Evolutionary conservation across 2,797 vertebrate species (phyloP).

Genomic region (Cossypha dichroa): DNA sequence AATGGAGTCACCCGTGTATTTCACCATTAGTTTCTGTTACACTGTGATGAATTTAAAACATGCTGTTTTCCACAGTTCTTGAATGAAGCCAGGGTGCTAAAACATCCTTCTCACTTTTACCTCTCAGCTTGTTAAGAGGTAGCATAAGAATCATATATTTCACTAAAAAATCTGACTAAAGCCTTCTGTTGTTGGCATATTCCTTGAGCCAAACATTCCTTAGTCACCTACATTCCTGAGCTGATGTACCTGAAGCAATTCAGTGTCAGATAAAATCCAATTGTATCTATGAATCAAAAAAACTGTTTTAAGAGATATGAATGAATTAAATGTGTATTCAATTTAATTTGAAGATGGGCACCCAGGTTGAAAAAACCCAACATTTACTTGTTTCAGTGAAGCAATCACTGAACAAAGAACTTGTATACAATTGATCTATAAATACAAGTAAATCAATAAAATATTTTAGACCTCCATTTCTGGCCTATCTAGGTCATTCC

Average conservation of each 20-base stretch:
- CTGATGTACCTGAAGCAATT: background rate
- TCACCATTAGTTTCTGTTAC: background rate
- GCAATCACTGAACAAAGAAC: background rate
- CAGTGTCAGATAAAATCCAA: background rate
- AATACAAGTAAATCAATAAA: constrained; percentile 61
- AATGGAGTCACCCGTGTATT: background rate
- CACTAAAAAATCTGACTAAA: background rate
- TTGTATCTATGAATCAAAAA: background rate
- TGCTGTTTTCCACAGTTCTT: background rate
- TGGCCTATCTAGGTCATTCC: constrained; percentile 20
- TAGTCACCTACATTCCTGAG: background rate
- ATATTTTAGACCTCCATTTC: constrained; percentile 49
- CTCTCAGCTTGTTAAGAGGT: background rate
- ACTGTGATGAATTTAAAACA: background rate
- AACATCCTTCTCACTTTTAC: background rate
- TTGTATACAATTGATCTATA: constrained; percentile 19
- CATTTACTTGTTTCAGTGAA: background rate
- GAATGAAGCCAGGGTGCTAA: background rate
- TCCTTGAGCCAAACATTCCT: background rate
- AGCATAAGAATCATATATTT: background rate
- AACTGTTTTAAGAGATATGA: background rate
- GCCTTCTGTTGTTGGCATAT: background rate
- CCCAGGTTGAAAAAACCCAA: background rate
- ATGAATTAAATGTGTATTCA: background rate
- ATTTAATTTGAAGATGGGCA: background rate